Evolutionary conservation across 92 coral and sea anemone genomes (phyloP).

Genomic region (Pocillopora grandis): DNA sequence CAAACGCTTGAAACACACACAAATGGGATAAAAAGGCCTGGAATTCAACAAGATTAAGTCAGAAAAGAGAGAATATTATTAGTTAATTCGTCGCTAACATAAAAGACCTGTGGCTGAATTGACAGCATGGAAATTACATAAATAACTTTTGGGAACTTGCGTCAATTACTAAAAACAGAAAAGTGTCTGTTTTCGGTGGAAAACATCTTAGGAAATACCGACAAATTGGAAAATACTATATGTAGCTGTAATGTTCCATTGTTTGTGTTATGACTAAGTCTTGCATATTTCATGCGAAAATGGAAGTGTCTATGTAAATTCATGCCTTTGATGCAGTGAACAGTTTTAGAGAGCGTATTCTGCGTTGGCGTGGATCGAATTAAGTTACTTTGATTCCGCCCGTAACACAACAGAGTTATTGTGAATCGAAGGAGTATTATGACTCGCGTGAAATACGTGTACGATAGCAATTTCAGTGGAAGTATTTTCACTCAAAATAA

Average conservation of each 20-base stretch:
- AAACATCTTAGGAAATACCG: slow-evolving; percentile 10
- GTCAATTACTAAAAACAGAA: no score
- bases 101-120: no score
- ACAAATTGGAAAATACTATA: slow-evolving; percentile 9
- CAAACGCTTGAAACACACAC: slow-evolving; percentile 1
- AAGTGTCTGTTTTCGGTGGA: not conserved
- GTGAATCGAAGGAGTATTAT: no score
- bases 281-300: slow-evolving; percentile 10
- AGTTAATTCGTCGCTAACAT: no score
- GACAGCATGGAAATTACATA: no score
- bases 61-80: not conserved
- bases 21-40: not conserved
- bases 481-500: no score
- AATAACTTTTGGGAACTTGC: no score
- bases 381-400: not conserved
- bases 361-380: not conserved
- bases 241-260: slow-evolving; percentile 5
- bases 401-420: not conserved
- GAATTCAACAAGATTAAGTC: not conserved
- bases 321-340: not conserved
- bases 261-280: slow-evolving; percentile 8
- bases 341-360: not conserved
- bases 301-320: not conserved
- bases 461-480: no score
- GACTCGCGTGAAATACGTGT: no score